Percentiles rank a stretch among this genome's conserved stretches.
Evolutionary conservation across 2,888 invertebrate genomes (phyloP).

Genomic region (Dolichomitus sp.): DNA sequence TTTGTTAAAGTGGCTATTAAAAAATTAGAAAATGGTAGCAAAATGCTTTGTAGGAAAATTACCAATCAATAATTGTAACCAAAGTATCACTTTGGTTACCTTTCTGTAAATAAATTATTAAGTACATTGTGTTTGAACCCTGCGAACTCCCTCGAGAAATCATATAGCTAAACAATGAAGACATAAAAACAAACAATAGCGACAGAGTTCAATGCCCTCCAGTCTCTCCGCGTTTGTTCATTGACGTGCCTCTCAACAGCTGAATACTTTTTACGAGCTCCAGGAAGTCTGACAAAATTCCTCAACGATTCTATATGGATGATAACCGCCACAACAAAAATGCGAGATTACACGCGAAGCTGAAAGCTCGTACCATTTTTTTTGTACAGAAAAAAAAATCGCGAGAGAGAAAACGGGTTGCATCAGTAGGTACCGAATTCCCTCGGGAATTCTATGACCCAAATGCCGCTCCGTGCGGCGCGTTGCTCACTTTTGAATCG

Average conservation of each 20-base stretch:
- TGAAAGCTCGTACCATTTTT: neutral
- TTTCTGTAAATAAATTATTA: neutral
- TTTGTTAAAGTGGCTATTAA: no score
- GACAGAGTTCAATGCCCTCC: constrained; percentile 19
- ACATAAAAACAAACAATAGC: neutral
- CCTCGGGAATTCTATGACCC: constrained; percentile 53
- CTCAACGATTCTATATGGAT: constrained; percentile 2
- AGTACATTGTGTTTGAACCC: neutral
- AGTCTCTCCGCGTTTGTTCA: neutral
- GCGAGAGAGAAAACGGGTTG: neutral
- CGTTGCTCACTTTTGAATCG: constrained; percentile 25
- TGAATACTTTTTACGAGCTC: constrained; percentile 12
- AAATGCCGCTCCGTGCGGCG: neutral
- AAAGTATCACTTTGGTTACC: neutral
- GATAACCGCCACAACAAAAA: constrained; percentile 8
- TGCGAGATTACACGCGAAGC: constrained; percentile 11
- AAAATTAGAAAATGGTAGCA: no score
- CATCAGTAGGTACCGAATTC: constrained; percentile 31
- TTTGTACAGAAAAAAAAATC: constrained; percentile 1
- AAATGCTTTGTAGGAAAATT: no score
- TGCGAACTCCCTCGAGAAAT: neutral
- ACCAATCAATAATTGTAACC: neutral
- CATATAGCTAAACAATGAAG: neutral
- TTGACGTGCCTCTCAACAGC: constrained; percentile 1
- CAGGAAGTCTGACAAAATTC: constrained; percentile 13